Evolutionary conservation across 2,888 invertebrate species (phyloP).

Genomic region (Helicoverpa assulta): DNA sequence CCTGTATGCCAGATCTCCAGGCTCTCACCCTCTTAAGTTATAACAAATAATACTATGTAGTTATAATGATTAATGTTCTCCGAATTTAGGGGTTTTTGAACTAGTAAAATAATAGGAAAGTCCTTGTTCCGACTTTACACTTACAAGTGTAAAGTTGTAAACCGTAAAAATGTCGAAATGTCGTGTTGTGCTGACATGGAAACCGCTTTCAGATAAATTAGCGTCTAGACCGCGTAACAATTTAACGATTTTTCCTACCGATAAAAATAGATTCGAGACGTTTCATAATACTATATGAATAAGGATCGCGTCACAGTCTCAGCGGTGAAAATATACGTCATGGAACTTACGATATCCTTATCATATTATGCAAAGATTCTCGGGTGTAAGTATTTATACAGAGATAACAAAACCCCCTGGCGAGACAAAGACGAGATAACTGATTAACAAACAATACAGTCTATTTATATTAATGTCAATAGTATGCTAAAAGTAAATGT

Average conservation of each 20-base stretch:
- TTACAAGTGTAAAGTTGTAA: no score
- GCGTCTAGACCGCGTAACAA: background rate
- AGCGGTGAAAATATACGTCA: conserved; percentile 32
- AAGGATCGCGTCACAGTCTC: conserved; percentile 30
- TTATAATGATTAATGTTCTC: no score
- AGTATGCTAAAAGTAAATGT: conserved; percentile 16
- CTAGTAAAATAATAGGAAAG: no score
- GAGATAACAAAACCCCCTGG: conserved; percentile 58
- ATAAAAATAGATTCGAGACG: background rate
- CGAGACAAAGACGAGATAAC: conserved; percentile 56
- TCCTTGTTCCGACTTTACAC: no score
- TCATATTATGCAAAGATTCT: conserved; percentile 46
- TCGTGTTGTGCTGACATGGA: no score
- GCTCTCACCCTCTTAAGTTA: no score
- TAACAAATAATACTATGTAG: no score
- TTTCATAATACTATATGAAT: background rate
- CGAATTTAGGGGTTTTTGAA: no score
- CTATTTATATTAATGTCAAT: conserved; percentile 40
- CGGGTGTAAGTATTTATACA: conserved; percentile 34
- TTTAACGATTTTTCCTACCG: background rate
- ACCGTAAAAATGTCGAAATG: no score
- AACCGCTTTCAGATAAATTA: no score
- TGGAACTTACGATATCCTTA: conserved; percentile 38
- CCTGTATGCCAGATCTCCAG: no score
- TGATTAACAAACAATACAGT: conserved; percentile 24